These are phyloP conservation scores for Cylloceria caligata DNA, from an alignment of 2,888 invertebrate genomes.

Conservation along the genomic window DNA sequence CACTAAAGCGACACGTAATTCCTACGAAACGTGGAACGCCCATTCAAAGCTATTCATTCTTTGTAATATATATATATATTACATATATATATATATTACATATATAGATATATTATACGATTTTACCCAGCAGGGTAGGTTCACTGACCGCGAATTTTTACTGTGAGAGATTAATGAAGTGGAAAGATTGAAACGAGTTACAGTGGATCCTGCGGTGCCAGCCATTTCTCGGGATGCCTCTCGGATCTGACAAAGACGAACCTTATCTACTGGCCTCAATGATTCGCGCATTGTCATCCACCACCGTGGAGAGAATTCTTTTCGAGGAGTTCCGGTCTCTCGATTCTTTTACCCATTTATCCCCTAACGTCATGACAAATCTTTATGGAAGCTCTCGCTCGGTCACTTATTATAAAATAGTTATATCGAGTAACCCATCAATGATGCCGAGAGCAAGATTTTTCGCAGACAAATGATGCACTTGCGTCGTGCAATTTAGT, in stretches of 20 bases:
- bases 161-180: slow-evolving; percentile 58
- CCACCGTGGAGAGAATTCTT: neutral
- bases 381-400: neutral
- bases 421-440: slow-evolving; percentile 54
- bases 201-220: neutral
- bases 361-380: slow-evolving; percentile 10
- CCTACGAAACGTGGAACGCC: slow-evolving; percentile 23
- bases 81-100: too few relatives aligned
- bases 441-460: slow-evolving; percentile 9
- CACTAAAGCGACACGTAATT: slow-evolving; percentile 28
- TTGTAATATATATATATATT: too few relatives aligned
- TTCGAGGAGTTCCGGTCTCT: slow-evolving; percentile 35
- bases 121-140: slow-evolving; percentile 37
- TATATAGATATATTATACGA: too few relatives aligned
- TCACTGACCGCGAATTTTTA: slow-evolving; percentile 54
- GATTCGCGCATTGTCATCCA: slow-evolving; percentile 9
- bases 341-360: slow-evolving; percentile 21
- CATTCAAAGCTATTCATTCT: slow-evolving; percentile 46
- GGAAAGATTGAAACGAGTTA: slow-evolving; percentile 48
- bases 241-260: slow-evolving; percentile 49
- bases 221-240: neutral
- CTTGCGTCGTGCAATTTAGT: slow-evolving; percentile 3
- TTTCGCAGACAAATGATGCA: slow-evolving; percentile 27
- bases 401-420: slow-evolving; percentile 15
- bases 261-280: slow-evolving; percentile 50